Conservation (phyloP, 92 coral and sea anemone species). For the Parazoanthus darwini region DNA sequence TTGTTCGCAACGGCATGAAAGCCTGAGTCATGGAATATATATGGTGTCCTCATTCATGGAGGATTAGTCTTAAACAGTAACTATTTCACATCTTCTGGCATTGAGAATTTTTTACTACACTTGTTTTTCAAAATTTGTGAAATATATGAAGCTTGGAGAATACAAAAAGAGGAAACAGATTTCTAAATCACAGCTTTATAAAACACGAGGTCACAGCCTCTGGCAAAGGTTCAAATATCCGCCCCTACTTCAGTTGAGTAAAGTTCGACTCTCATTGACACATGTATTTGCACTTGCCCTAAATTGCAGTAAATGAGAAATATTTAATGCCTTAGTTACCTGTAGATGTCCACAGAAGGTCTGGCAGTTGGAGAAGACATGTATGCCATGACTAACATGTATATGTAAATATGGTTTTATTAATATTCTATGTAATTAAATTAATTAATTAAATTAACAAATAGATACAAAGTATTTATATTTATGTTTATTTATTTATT, state of each 20-base stretch:
- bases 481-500: no score
- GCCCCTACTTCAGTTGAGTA: neutral
- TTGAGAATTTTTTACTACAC: neutral
- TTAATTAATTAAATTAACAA: no score
- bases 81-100: neutral
- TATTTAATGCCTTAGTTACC: no score
- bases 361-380: no score
- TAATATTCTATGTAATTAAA: no score
- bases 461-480: no score
- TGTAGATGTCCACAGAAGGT: no score
- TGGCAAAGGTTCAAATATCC: conserved; percentile 3
- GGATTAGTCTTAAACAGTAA: neutral
- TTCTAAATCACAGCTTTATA: neutral
- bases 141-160: neutral
- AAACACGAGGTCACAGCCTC: conserved; percentile 19
- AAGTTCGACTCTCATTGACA: no score
- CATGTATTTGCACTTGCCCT: no score
- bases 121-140: neutral
- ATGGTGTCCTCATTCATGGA: neutral
- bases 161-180: conserved; percentile 16
- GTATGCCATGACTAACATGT: no score
- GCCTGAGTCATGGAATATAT: neutral
- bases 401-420: no score
- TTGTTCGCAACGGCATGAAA: neutral
- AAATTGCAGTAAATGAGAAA: no score